phyloP scores from a whole-genome alignment of 2,113 vertebrate genomes.

The Spilogale gracilis region DNA sequence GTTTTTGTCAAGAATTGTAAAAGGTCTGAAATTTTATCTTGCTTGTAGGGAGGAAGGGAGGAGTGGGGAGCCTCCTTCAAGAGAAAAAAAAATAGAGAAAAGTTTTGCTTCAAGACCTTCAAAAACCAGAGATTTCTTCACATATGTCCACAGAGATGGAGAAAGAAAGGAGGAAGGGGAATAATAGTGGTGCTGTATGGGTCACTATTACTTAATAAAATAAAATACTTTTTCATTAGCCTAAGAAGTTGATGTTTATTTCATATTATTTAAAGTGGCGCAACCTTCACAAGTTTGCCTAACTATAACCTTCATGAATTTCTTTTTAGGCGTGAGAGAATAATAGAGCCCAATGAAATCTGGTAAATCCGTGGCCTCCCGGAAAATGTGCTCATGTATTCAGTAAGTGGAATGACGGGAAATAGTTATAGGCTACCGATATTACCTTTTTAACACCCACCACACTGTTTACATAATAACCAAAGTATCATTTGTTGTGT shows the following conservation, averaged over 20 bases:
- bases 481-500: conserved; percentile 73
- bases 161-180: not conserved
- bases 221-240: conserved; percentile 21
- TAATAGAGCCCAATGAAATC: conserved; percentile 57
- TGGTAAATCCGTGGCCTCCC: conserved; percentile 50
- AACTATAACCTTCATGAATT: conserved; percentile 61
- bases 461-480: conserved; percentile 82
- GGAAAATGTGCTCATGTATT: conserved; percentile 71
- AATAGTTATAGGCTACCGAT: conserved; percentile 52
- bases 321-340: conserved; percentile 47
- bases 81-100: not conserved
- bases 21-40: conserved; percentile 7
- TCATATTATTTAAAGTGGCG: conserved; percentile 17
- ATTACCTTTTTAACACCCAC: conserved; percentile 82
- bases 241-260: not conserved
- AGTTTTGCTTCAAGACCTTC: not conserved
- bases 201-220: not conserved
- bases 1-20: conserved; percentile 59
- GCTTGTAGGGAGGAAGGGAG: not conserved
- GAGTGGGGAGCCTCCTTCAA: not conserved
- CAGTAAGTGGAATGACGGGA: conserved; percentile 71
- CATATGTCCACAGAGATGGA: not conserved
- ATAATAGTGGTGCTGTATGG: not conserved
- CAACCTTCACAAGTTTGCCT: conserved; percentile 50
- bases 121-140: conserved; percentile 18